These are phyloP conservation scores for Acipenser ruthenus DNA, from an alignment of 2,797 vertebrate species.

Conservation along the genomic window DNA sequence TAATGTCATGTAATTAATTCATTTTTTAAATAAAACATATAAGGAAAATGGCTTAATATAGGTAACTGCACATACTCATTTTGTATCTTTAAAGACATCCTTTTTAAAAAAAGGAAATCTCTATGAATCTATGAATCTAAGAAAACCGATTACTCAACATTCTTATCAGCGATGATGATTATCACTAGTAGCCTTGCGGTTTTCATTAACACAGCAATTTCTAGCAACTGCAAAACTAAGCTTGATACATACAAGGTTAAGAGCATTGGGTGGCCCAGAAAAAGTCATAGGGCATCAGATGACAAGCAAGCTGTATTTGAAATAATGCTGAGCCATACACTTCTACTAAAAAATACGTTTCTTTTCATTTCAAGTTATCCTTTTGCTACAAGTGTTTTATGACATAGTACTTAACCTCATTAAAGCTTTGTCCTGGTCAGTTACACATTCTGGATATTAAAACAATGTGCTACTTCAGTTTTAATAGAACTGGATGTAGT, in stretches of 20 bases:
- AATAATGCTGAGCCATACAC: conserved; percentile 46
- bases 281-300: conserved; percentile 44
- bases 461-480: too few relatives aligned
- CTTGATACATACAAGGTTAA: conserved; percentile 17
- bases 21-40: too few relatives aligned
- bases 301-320: conserved; percentile 40
- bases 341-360: conserved; percentile 33
- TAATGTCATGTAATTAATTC: too few relatives aligned
- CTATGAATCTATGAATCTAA: neutral
- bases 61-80: too few relatives aligned
- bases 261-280: conserved; percentile 15
- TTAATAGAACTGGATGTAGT: too few relatives aligned
- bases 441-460: too few relatives aligned
- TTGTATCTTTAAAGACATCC: too few relatives aligned
- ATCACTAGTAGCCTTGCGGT: neutral
- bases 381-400: too few relatives aligned
- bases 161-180: neutral
- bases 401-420: too few relatives aligned
- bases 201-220: neutral
- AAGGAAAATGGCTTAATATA: too few relatives aligned
- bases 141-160: too few relatives aligned
- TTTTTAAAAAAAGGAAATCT: neutral
- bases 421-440: too few relatives aligned
- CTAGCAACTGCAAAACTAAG: neutral
- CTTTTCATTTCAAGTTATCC: conserved; percentile 11